These are phyloP conservation scores for Philaethria dido DNA, from an alignment of 2,888 invertebrate species.

Conservation along the genomic window DNA sequence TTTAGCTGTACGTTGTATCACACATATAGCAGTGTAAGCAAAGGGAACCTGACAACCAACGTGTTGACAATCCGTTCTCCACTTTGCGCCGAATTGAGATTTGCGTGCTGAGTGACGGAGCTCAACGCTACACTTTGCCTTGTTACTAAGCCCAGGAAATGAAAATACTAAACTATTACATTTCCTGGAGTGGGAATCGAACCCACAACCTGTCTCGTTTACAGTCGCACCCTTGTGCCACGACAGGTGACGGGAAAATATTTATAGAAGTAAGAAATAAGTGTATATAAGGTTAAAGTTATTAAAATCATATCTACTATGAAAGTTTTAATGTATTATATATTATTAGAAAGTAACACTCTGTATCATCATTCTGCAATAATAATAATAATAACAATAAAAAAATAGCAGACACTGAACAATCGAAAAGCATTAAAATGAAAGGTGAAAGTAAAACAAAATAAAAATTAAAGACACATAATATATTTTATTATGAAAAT, in stretches of 20 bases:
- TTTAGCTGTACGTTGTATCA: no score
- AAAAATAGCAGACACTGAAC: conserved; percentile 25
- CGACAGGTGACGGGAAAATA: background rate
- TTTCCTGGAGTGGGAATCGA: no score
- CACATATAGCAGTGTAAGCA: no score
- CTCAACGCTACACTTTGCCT: no score
- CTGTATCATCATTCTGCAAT: conserved; percentile 14
- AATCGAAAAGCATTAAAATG: conserved; percentile 39
- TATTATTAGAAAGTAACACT: conserved; percentile 18
- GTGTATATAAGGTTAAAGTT: background rate
- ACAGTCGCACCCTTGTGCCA: no score
- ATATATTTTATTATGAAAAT: conserved; percentile 38
- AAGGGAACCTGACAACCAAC: no score
- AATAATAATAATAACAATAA: conserved; percentile 11
- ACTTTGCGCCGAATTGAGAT: no score
- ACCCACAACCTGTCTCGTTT: no score
- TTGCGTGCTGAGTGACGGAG: no score
- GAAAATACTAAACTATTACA: no score
- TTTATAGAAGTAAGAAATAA: background rate
- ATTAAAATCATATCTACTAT: conserved; percentile 1
- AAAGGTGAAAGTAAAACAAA: conserved; percentile 42
- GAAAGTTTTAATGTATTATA: conserved; percentile 5
- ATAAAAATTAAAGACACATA: conserved; percentile 37
- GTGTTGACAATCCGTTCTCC: no score
- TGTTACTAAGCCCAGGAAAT: no score